These are phyloP conservation scores for Chionis minor DNA, from an alignment of 2,113 vertebrate species.

Conservation along the genomic window DNA sequence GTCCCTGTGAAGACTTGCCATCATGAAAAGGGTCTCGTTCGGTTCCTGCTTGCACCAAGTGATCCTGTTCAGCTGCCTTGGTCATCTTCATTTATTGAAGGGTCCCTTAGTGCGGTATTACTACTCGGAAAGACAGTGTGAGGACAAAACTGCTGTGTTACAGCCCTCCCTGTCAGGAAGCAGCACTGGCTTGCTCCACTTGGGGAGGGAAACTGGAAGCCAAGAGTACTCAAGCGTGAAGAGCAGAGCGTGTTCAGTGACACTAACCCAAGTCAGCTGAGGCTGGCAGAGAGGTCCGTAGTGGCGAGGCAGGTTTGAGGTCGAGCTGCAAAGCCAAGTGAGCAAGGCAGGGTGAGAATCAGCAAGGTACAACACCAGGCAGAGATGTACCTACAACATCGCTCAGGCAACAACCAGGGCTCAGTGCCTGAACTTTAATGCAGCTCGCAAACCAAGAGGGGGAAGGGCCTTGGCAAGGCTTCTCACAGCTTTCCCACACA, in stretches of 20 bases:
- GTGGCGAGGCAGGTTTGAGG: neutral
- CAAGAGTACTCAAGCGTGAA: neutral
- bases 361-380: neutral
- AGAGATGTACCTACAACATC: fast-evolving
- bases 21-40: neutral
- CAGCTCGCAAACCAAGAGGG: neutral
- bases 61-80: neutral
- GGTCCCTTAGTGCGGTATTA: neutral
- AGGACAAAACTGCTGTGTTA: neutral
- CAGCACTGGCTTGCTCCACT: neutral
- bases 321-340: neutral
- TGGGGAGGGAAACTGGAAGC: neutral
- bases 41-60: neutral
- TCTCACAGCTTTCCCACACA: neutral
- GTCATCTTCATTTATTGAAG: neutral
- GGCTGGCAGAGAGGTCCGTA: neutral
- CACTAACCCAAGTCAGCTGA: neutral
- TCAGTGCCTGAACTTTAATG: neutral
- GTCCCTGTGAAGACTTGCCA: neutral
- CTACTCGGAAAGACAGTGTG: fast-evolving
- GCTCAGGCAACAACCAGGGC: fast-evolving
- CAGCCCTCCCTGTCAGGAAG: neutral
- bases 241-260: neutral
- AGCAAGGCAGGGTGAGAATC: neutral
- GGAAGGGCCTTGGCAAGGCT: neutral